phyloP scores from a whole-genome alignment of 2,113 vertebrate genomes.

The Reinhardtius hippoglossoides region DNA sequence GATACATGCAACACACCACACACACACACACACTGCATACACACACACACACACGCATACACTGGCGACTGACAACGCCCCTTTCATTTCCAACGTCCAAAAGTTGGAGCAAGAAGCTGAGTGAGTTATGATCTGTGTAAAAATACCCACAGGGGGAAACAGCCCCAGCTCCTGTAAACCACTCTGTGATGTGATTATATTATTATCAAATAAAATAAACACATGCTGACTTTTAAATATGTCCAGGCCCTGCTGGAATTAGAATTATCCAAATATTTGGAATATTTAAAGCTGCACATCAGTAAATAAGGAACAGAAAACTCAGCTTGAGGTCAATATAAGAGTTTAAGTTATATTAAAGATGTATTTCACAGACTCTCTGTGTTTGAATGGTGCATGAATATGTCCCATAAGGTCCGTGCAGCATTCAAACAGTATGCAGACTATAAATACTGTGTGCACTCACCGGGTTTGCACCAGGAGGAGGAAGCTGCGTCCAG shows the following conservation, averaged over 20 bases:
- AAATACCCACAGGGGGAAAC: constrained; percentile 34
- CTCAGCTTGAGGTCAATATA: no score
- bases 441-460: constrained; percentile 5
- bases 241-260: no score
- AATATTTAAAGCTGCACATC: not conserved
- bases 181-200: not conserved
- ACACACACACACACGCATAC: constrained; percentile 10
- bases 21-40: constrained; percentile 17
- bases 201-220: not conserved
- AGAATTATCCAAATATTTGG: no score
- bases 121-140: constrained; percentile 39
- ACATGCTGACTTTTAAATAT: not conserved
- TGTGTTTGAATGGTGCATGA: constrained; percentile 8
- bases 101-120: constrained; percentile 23
- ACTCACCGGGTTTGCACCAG: constrained; percentile 55
- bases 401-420: not conserved
- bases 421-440: constrained; percentile 29
- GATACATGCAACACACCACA: not conserved
- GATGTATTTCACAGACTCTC: no score
- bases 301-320: not conserved
- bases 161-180: not conserved
- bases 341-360: no score
- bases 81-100: constrained; percentile 62
- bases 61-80: constrained; percentile 65
- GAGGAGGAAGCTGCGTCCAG: constrained; percentile 1